Base-by-base conservation (phyloP, 2,888 invertebrate species). In the Linnaemya vulpina region DNA sequence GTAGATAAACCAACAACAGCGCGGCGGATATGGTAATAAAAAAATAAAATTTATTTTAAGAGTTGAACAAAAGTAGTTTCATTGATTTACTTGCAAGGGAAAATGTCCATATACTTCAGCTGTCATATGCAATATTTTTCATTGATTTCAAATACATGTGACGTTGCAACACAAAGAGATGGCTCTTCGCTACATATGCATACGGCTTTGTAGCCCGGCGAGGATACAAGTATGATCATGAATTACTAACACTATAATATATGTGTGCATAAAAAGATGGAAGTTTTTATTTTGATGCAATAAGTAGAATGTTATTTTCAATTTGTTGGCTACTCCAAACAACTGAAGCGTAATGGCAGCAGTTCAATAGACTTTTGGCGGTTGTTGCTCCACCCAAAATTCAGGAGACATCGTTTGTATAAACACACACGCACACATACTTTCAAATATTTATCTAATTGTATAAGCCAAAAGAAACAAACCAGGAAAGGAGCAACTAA, bases 261-360 rank as follows among this genome's bases (percentile, higher is more conserved):
- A 60, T 60, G 13, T 40, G 10, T 60, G 46, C 11, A 25, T 35
- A 70, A 5, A 25, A 8, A 43, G n/a, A 49, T 3, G 9, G 46
- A 15, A 55, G 40, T 74, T 62, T 53, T 70, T n/a, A n/a, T 55
- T 49, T 84, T 65, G 58, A 71, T 17, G 30, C 38, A 75, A 65
- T 79, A 79, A 79, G 75, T 79, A 49, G 71, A 53, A 82, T 85
- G 82, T 71, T 85, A 75, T 82, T 82, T 77, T 68, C 67, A 71
- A 85, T 82, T 85, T 85, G 74, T 82, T 85, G 62, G 82, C 60
- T 71, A 65, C 78, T 75, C 53, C 38, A 86, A 87, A 86, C 84
- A 90, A 90, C 87, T 89, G 88, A 90, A 90, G 89, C 90, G 89
- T 89, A 89, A 90, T 90, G 90, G 89, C 89, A 89, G 89, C 87